A percentile compares a stretch with the other conserved stretches of the same genome.
Conservation (phyloP, 2,888 invertebrate genomes). For the Colostygia pectinataria region DNA sequence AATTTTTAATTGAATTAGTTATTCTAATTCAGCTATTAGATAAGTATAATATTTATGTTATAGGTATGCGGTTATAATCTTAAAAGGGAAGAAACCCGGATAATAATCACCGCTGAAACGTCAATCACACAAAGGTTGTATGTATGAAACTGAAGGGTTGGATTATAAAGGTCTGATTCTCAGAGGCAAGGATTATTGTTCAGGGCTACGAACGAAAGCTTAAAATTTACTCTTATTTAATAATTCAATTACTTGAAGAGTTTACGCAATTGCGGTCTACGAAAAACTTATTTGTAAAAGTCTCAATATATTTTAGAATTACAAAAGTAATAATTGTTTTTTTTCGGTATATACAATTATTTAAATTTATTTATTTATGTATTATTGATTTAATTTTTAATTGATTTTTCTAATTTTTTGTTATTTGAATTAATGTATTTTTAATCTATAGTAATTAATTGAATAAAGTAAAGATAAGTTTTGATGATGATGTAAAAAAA, state of each 20-base stretch:
- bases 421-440: too few relatives aligned
- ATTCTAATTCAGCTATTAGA: background rate
- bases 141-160: constrained; percentile 73
- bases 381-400: too few relatives aligned
- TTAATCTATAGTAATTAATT: too few relatives aligned
- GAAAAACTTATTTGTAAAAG: too few relatives aligned
- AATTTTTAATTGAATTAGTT: background rate
- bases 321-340: too few relatives aligned
- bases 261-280: constrained; percentile 35
- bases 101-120: constrained; percentile 67
- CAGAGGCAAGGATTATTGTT: constrained; percentile 67
- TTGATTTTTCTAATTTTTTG: too few relatives aligned
- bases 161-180: constrained; percentile 78
- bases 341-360: too few relatives aligned
- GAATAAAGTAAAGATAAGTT: too few relatives aligned
- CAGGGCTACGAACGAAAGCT: constrained; percentile 43
- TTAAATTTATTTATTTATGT: too few relatives aligned
- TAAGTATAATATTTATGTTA: too few relatives aligned
- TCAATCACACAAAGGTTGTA: constrained; percentile 72
- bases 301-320: too few relatives aligned
- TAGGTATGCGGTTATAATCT: constrained; percentile 55
- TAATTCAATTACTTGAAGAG: constrained; percentile 53
- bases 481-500: too few relatives aligned
- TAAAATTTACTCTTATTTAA: constrained; percentile 68
- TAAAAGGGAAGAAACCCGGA: constrained; percentile 43